Evolutionary conservation across 1,140 invertebrate species (phyloP).

Genomic region (Rhyacophila brunnea): DNA sequence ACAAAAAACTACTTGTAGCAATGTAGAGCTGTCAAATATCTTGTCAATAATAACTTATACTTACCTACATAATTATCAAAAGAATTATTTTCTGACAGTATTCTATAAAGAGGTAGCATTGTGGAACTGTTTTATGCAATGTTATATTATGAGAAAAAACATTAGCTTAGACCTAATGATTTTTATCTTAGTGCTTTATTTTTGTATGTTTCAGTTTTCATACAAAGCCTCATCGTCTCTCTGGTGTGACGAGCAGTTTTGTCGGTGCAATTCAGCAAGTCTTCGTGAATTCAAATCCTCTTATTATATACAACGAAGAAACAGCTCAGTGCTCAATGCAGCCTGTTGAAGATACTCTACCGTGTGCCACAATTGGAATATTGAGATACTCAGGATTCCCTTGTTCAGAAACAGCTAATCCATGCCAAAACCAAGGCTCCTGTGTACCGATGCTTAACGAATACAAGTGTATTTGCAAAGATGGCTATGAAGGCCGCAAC

Average conservation of each 20-base stretch:
- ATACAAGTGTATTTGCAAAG: conserved; percentile 52
- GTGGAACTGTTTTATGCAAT: too few species aligned
- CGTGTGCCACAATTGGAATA: conserved; percentile 50
- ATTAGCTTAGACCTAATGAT: too few species aligned
- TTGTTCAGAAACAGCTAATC: conserved; percentile 46
- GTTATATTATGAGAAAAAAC: too few species aligned
- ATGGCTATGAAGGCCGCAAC: conserved; percentile 50
- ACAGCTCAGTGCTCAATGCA: conserved; percentile 47
- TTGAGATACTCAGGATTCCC: conserved; percentile 49
- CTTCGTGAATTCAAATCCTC: conserved; percentile 72
- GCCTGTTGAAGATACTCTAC: conserved; percentile 48
- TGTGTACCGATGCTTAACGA: conserved; percentile 61
- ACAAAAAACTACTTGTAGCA: too few species aligned
- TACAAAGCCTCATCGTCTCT: conserved; percentile 69
- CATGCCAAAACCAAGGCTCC: conserved; percentile 65
- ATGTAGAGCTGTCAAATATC: too few species aligned
- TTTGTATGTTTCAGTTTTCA: conserved; percentile 66
- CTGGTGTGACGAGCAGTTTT: conserved; percentile 72
- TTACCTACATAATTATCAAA: too few species aligned
- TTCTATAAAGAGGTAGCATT: too few species aligned
- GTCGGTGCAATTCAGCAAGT: conserved; percentile 83
- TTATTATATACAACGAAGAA: conserved; percentile 44
- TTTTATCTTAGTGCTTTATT: too few species aligned
- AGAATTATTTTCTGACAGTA: too few species aligned
- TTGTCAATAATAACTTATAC: too few species aligned